A percentile compares a stretch with the other conserved stretches of the same genome.
phyloP scores from a whole-genome alignment of 2,888 invertebrate genomes.

The Plagodis pulveraria region DNA sequence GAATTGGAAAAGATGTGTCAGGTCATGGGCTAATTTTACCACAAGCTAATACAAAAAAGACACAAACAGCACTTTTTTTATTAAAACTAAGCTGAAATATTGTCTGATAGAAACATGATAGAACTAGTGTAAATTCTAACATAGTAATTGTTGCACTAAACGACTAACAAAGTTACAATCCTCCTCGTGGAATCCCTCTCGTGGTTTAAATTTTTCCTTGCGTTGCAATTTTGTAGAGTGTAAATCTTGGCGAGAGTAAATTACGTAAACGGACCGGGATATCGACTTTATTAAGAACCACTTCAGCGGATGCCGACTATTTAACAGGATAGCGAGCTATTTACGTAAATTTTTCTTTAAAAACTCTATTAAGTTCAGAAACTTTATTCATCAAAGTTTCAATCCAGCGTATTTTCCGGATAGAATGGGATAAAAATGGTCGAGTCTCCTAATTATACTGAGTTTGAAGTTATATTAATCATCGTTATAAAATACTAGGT shows the following conservation, averaged over 20 bases:
- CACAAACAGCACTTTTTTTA: too few species aligned
- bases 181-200: too few species aligned
- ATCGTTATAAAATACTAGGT: too few species aligned
- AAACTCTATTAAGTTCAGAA: constrained; percentile 44
- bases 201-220: too few species aligned
- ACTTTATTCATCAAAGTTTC: constrained; percentile 46
- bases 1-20: too few species aligned
- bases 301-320: constrained; percentile 59
- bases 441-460: too few species aligned
- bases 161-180: too few species aligned
- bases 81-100: constrained; percentile 7
- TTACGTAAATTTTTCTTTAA: constrained; percentile 60
- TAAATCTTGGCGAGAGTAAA: constrained; percentile 50
- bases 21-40: neutral
- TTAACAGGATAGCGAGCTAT: constrained; percentile 60
- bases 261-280: constrained; percentile 43
- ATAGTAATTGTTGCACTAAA: too few species aligned
- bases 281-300: constrained; percentile 68
- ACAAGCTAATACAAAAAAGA: too few species aligned
- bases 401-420: constrained; percentile 34
- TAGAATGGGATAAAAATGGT: constrained; percentile 29
- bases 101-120: constrained; percentile 21
- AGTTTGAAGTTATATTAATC: too few species aligned
- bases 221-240: constrained; percentile 22
- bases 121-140: neutral